Evolutionary conservation across 2,113 vertebrate species (phyloP), one percentile per base, ranked within the genome.

Genomic region (Campylomormyrus numenius): DNA sequence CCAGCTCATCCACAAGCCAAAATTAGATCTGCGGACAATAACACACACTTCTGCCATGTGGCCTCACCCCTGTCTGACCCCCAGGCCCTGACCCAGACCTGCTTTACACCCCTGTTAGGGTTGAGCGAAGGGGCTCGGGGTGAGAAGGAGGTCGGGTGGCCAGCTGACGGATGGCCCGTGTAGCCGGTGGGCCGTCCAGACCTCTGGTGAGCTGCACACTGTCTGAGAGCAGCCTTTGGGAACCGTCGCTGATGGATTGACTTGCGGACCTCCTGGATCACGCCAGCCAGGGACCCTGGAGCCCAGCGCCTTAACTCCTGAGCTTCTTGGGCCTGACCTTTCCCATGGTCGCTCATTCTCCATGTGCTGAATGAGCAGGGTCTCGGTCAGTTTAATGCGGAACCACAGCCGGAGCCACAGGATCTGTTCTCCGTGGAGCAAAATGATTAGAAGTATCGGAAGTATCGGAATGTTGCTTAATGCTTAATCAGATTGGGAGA

Each of bases 171-270:
- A 87, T 87, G 49, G 85, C 31, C 85, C 0, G 17, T 35, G 27
- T 19, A 35, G 27, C 49, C 7, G 9, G 24, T 21, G 50, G 50
- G 27, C 85, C 17, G 31, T 87, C 50, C 48, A 53, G 85, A 21
- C 27, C 50, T 13, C 85, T 8, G 50, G 85, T 15, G 91, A 91
- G 93, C 96, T 95, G 95, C 95, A 94, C 91, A 90, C 92, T 70
- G 58, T 91, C 80, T 0, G 90, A 91, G 91, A 53, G 85, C 49
- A 87, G 50, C 49, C 94, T 35, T 95, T 66, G 91, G n/a, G 93
- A 91, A 85, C 31, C 89, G 91, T 91, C 0, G n/a, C 50, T 87
- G 96, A 96, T 95, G 95, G 90, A 96, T 96, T 92, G 85, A 89
- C 92, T 92, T 27, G 1, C 83, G 89, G 90, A 87, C 89, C 94